Base-by-base conservation (phyloP, 2,113 vertebrate species). In the Bagarius yarrelli region DNA sequence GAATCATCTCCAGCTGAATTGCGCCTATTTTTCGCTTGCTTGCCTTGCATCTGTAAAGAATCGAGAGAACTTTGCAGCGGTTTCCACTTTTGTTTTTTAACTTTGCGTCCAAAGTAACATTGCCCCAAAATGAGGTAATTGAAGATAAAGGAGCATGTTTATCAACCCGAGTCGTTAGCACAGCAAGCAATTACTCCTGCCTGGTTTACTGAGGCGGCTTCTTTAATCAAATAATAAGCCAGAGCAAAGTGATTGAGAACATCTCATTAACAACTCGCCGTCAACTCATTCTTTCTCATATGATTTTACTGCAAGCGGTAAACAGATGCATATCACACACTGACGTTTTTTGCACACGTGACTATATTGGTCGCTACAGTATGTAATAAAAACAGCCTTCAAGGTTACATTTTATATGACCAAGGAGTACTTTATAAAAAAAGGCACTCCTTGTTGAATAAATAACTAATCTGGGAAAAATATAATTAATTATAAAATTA, bases 161-260 rank as follows among this genome's bases (percentile, higher is more conserved):
- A 70, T 82, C 64, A 56, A 56, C 36, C 53, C 18, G 27, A 76
- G 61, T 76, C 8, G 23, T 81, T 74, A 64, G 60, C 47, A 53
- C 25, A 50, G 44, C 70, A 3, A 82, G 73, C 81, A 82, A 82
- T 82, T 77, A 82, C 32, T 27, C 6, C 19, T 76, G 81, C 64
- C 74, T 82, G 61, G 61, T 82, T 70, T 69, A 60, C 64, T 15
- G 53, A 77, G 64, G 80, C 52, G 61, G 50, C 64, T 52, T 73
- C 61, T 47, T 69, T 82, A 82, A 82, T 82, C 74, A 82, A 77
- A 66, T 77, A 76, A 82, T 52, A 36, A 82, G 66, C 2, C 55
- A 32, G 73, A 77, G 81, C 73, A 69, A 76, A 32, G 61, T 32
- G 64, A 77, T 82, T 34, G 81, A 82, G 73, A 82, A 76, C 53